These are phyloP conservation scores for Nothura maculosa DNA, from an alignment of 2,797 vertebrate species.

Conservation along the genomic window DNA sequence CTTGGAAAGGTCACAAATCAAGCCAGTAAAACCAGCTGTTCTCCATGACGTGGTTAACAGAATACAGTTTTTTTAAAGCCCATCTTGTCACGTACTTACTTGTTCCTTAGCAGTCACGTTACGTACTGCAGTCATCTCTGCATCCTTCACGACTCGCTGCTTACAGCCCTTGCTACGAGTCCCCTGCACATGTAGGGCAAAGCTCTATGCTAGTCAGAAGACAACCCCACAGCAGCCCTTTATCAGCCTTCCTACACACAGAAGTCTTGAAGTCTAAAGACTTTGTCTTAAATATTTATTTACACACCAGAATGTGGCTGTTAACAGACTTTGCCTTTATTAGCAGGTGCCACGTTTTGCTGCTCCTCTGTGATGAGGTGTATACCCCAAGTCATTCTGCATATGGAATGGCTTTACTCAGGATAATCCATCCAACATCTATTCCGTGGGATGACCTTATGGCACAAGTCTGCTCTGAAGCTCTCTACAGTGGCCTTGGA, in stretches of 20 bases:
- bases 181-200: not conserved
- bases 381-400: not conserved
- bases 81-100: not conserved
- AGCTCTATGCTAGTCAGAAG: not conserved
- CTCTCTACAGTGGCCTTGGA: not conserved
- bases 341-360: not conserved
- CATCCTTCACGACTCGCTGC: not conserved
- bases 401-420: not conserved
- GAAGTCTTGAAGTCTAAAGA: not conserved
- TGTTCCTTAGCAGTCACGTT: not conserved
- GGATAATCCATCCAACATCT: not conserved
- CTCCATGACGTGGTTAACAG: not conserved
- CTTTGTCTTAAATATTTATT: not conserved
- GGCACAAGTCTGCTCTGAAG: not conserved
- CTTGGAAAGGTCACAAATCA: conserved; percentile 18
- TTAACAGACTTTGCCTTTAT: not conserved
- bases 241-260: not conserved
- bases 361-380: not conserved
- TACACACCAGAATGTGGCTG: not conserved
- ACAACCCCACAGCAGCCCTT: not conserved
- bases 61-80: not conserved
- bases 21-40: not conserved
- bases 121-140: not conserved
- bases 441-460: not conserved
- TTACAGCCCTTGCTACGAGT: not conserved